Base-by-base conservation (phyloP, 2,113 vertebrate species). In the Cynoglossus semilaevis region DNA sequence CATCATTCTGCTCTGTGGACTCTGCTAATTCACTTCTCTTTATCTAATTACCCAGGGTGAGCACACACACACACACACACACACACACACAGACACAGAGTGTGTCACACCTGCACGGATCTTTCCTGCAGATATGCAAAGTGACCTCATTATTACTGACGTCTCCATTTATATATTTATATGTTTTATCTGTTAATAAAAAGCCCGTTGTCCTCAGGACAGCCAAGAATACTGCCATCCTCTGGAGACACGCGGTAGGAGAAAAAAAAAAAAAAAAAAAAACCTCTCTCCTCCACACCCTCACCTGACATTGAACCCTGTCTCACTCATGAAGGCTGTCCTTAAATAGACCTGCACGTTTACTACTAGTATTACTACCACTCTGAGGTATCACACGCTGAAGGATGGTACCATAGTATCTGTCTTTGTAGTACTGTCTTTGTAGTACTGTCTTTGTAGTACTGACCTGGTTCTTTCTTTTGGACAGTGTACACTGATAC, bases 1-100 rank as follows among this genome's bases (percentile, higher is more conserved):
- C 93, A 92, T 82, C 89, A 89, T 68, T 76, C 90, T 92, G 90
- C 91, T 75, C 46, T 89, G 91, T 93, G 94, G 93, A 95, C 92
- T 93, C 92, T 91, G 91, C 89, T 93, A 93, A 96, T 96, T 96
- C 93, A 92, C 91, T 93, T 88, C 83, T 85, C 86, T 93, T 95
- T 92, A 94, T 93, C 90, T 94, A 93, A 97, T 96, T 96, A 95
- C 91, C 90, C 90, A 83, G 90, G 75, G 70, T 77, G 50, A 41
- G 7, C 79, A 79, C 83, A 29, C 82, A 81, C 64, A 74, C 60
- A 50, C 59, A 63, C 47, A 44, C 22, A 50, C 50, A 49, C 53
- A 59, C 16, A 13, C 44, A 22, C 45, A 47, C 45, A n/a, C n/a
- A n/a, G n/a, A n/a, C n/a, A n/a, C n/a, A n/a, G 14, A 10, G 15